phyloP scores from a whole-genome alignment of 2,888 invertebrate genomes.

The Criorhina ranunculi region DNA sequence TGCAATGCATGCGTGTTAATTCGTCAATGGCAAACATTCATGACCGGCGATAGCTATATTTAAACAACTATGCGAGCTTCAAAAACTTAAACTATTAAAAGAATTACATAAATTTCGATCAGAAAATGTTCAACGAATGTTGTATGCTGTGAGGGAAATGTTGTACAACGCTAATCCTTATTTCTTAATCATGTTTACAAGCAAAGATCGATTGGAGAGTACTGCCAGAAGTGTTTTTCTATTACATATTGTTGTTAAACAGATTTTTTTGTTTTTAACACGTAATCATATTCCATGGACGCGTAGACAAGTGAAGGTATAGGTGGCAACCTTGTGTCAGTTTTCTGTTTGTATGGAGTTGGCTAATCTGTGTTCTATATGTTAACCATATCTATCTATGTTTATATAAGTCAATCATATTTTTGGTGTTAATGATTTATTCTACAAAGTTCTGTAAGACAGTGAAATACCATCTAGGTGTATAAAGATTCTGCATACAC shows the following conservation, averaged over 20 bases:
- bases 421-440: no score
- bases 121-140: no score
- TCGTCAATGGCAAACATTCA: not conserved
- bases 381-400: no score
- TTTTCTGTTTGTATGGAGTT: not conserved
- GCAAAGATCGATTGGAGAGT: conserved; percentile 10
- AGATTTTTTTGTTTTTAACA: not conserved
- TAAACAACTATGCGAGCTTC: not conserved
- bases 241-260: not conserved
- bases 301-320: not conserved
- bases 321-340: not conserved
- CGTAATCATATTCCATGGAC: not conserved
- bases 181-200: not conserved
- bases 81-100: no score
- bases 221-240: not conserved
- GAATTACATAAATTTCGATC: no score
- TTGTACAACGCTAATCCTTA: not conserved
- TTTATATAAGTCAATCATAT: no score
- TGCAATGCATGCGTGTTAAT: conserved; percentile 3
- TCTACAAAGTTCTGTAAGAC: no score
- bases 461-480: no score
- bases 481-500: no score
- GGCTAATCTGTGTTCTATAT: not conserved
- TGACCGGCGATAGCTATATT: not conserved
- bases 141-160: no score